Conservation (phyloP, 2,113 vertebrate genomes). For the Hypomesus transpacificus region DNA sequence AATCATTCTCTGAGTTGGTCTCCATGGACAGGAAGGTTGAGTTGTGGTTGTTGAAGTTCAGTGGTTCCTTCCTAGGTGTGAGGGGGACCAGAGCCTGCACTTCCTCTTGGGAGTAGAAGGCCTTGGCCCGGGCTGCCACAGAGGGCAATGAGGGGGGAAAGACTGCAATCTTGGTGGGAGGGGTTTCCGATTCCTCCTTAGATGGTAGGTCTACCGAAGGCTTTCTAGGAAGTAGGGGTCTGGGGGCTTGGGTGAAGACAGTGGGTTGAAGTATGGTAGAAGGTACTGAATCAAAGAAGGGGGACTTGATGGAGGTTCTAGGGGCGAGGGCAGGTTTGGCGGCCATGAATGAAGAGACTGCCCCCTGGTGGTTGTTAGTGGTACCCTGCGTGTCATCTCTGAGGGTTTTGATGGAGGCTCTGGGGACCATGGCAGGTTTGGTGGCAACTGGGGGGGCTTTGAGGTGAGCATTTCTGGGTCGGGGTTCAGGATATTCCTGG, state of each 20-base stretch:
- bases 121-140: conserved; percentile 63
- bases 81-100: conserved; percentile 21
- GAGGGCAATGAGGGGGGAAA: conserved; percentile 58
- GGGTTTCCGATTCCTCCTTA: conserved; percentile 42
- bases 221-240: conserved; percentile 75
- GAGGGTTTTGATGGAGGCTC: conserved; percentile 60
- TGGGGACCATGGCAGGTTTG: conserved; percentile 77
- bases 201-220: conserved; percentile 20
- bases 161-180: conserved; percentile 37
- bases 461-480: conserved; percentile 66
- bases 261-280: conserved; percentile 39
- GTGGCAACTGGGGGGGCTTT: conserved; percentile 70
- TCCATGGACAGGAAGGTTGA: conserved; percentile 27
- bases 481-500: conserved; percentile 72
- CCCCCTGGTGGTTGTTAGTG: conserved; percentile 36
- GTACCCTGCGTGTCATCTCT: conserved; percentile 67
- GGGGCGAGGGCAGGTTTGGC: too few relatives aligned
- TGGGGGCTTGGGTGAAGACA: conserved; percentile 58
- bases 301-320: conserved; percentile 12
- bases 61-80: conserved; percentile 49
- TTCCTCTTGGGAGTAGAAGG: conserved; percentile 62
- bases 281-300: conserved; percentile 2
- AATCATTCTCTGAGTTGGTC: conserved; percentile 17
- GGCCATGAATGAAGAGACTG: neutral
- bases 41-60: conserved; percentile 70